Percentiles rank a stretch among this genome's conserved stretches.
These are phyloP conservation scores for Microctenopoma steveboyesi DNA, from an alignment of 2,797 vertebrate species.

Conservation along the genomic window DNA sequence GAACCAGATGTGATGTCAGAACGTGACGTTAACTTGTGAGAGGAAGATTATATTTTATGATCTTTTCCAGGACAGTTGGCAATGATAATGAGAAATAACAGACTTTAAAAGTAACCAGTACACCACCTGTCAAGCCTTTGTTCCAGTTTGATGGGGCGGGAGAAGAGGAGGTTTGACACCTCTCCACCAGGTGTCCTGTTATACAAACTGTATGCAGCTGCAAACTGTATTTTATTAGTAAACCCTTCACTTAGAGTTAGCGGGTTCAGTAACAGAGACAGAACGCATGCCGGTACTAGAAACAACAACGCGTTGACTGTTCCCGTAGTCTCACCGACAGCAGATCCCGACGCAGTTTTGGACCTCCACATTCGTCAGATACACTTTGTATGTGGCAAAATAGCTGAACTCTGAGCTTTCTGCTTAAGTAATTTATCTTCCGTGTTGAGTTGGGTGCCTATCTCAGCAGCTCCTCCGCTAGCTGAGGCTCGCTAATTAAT, in stretches of 20 bases:
- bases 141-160: neutral
- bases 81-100: neutral
- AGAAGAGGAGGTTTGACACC: no score
- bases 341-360: slow-evolving; percentile 36
- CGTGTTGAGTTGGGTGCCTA: slow-evolving; percentile 51
- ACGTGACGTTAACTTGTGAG: neutral
- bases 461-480: slow-evolving; percentile 67
- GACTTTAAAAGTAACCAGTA: neutral
- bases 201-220: neutral
- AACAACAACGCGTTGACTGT: neutral
- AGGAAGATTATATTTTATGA: neutral
- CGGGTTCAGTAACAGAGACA: neutral
- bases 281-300: neutral
- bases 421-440: slow-evolving; percentile 71
- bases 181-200: neutral
- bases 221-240: neutral
- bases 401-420: slow-evolving; percentile 74
- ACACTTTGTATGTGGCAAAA: slow-evolving; percentile 59
- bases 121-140: neutral
- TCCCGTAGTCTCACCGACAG: neutral
- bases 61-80: neutral
- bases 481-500: slow-evolving; percentile 70
- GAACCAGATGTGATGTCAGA: slow-evolving; percentile 1
- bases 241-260: slow-evolving; percentile 4
- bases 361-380: slow-evolving; percentile 38